phyloP scores from a whole-genome alignment of 35 echinoderm and acorn worm species.

The Hemicentrotus pulcherrimus region DNA sequence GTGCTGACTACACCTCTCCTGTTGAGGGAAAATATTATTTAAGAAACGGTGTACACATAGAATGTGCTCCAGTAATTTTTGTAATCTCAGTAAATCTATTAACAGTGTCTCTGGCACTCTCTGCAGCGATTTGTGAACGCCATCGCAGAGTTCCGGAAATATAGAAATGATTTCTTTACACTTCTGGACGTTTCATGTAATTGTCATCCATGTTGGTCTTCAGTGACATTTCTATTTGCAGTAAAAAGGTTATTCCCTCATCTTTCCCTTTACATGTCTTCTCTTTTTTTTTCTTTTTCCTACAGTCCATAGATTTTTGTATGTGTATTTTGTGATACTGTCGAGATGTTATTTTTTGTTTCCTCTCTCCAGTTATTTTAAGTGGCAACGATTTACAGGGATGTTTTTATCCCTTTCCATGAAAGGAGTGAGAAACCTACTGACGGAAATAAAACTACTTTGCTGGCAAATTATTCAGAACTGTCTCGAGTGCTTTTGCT shows the following conservation, averaged over 20 bases:
- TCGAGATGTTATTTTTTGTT: not conserved
- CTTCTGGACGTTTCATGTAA: not conserved
- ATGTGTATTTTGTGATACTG: slow-evolving; percentile 15
- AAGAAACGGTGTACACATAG: not conserved
- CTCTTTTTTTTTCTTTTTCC: not conserved
- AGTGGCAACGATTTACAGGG: slow-evolving; percentile 30
- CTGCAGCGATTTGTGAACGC: not conserved
- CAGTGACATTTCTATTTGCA: not conserved
- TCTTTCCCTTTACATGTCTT: not conserved
- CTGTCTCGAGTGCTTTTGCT: not conserved
- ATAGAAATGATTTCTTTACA: not conserved
- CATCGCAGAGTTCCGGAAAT: not conserved
- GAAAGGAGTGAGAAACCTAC: slow-evolving; percentile 37
- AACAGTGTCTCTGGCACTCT: not conserved
- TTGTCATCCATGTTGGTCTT: not conserved
- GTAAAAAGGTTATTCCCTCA: not conserved
- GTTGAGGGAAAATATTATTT: not conserved
- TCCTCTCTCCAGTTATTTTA: not conserved
- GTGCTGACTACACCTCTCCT: too few relatives aligned
- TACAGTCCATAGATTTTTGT: not conserved
- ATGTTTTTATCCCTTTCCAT: slow-evolving; percentile 27
- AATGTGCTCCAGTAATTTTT: not conserved
- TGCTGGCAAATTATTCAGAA: slow-evolving; percentile 24
- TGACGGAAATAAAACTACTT: slow-evolving; percentile 42
- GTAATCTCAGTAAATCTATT: not conserved